These are phyloP conservation scores for Python bivittatus DNA, from an alignment of 2,113 vertebrate genomes.

Conservation along the genomic window DNA sequence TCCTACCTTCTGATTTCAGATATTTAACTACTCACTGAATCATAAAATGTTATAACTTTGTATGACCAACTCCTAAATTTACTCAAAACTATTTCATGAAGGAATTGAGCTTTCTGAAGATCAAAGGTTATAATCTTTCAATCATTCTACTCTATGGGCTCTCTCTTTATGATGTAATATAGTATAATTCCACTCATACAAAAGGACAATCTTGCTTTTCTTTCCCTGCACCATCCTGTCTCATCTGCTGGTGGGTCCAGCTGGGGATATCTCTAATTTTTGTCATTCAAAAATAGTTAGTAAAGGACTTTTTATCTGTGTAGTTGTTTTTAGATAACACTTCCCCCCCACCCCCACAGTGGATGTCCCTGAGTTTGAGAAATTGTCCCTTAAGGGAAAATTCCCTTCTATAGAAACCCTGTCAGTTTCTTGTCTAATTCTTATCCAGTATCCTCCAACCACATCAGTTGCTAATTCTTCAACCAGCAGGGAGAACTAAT, in stretches of 20 bases:
- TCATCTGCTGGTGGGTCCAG: not conserved
- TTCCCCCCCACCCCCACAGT: no score
- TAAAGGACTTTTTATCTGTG: not conserved
- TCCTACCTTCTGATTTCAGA: not conserved
- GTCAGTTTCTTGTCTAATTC: not conserved
- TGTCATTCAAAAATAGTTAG: not conserved
- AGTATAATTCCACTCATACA: not conserved
- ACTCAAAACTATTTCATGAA: not conserved
- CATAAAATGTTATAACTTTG: not conserved
- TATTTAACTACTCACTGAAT: not conserved
- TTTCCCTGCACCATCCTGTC: not conserved
- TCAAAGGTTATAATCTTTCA: not conserved
- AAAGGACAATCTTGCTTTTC: not conserved
- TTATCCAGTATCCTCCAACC: not conserved
- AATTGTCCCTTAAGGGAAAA: no score
- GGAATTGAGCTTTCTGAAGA: not conserved
- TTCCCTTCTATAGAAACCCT: not conserved
- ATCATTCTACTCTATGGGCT: not conserved
- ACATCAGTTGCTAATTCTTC: not conserved
- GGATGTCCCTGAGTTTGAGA: not conserved
- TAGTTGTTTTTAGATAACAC: not conserved
- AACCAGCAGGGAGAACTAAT: not conserved
- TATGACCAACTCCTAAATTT: not conserved
- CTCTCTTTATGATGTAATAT: not conserved
- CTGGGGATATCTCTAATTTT: not conserved